Evolutionary conservation across 2,888 invertebrate genomes (phyloP), one percentile per base, ranked within the genome.

Genomic region (Ochropleura leucogaster): DNA sequence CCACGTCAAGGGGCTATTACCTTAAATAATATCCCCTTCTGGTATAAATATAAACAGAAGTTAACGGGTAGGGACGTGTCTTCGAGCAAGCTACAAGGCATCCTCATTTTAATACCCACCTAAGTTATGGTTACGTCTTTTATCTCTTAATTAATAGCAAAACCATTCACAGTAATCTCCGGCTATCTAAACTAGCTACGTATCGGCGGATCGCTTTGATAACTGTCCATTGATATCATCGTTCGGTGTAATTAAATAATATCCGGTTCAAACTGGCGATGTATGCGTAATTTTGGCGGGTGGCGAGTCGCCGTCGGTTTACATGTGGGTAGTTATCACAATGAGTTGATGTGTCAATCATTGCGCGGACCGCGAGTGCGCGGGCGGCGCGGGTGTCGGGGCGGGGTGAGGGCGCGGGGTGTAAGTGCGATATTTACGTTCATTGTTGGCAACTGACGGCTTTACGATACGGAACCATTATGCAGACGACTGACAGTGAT

Each of bases 401-500:
- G 9, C 4, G 47, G 6, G 51, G 18, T 57, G 20, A n/a, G 68
- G 77, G 83, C 30, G 63, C 57, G 83, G 83, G 85, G 82, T 80
- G 83, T 86, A 88, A 91, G 89, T 89, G 88, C 86, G 88, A 90
- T 92, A 92, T 92, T 92, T 90, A 91, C 89, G 88, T 87, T 86
- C 89, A 88, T 90, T 90, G 91, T 89, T 87, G 85, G 86, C 85
- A 86, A 85, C 77, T 85, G 85, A 85, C 85, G 82, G 84, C 74
- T 85, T 85, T 85, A 85, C 84, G 85, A 85, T 84, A 85, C 79
- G 81, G 74, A 78, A 82, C 82, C 77, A 86, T 84, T 84, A 82
- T 86, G 86, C 80, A 85, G 78, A 84, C 84, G 77, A 83, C 83
- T 80, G 84, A 82, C 84, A 86, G 79, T 86, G 86, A 85, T 85